These are phyloP conservation scores for Lerema accius DNA, from an alignment of 1,140 invertebrate genomes.

Conservation along the genomic window DNA sequence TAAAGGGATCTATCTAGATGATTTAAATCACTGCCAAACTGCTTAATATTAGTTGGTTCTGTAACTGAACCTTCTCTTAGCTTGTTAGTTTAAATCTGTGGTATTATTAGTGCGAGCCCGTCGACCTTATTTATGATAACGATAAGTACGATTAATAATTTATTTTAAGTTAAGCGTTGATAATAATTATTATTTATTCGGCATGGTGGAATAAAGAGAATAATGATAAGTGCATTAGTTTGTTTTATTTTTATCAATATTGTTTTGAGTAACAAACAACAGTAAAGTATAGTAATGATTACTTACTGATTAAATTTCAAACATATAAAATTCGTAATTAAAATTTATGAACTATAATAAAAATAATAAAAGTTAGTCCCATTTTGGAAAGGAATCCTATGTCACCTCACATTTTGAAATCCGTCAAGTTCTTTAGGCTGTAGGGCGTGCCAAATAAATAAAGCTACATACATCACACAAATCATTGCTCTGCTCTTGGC, in stretches of 20 bases:
- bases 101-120: constrained; percentile 69
- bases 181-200: constrained; percentile 77
- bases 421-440: too few species aligned
- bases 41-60: constrained; percentile 41
- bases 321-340: too few species aligned
- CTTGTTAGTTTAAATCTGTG: constrained; percentile 56
- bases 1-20: constrained; percentile 37
- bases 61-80: constrained; percentile 52
- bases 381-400: too few species aligned
- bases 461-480: too few species aligned
- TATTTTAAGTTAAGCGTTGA: constrained; percentile 65
- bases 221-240: constrained; percentile 37
- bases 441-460: too few species aligned
- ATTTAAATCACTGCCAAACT: constrained; percentile 59
- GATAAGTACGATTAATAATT: constrained; percentile 55
- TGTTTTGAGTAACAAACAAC: too few species aligned
- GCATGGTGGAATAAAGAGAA: constrained; percentile 71
- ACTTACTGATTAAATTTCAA: too few species aligned
- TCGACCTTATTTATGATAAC: constrained; percentile 74
- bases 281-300: too few species aligned
- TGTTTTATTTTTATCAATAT: constrained; percentile 45
- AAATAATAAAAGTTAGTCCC: too few species aligned
- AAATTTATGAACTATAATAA: too few species aligned
- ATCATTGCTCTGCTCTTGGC: too few species aligned
- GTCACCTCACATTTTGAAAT: too few species aligned